phyloP scores from a whole-genome alignment of 2,888 invertebrate species.

The Urechis unicinctus region DNA sequence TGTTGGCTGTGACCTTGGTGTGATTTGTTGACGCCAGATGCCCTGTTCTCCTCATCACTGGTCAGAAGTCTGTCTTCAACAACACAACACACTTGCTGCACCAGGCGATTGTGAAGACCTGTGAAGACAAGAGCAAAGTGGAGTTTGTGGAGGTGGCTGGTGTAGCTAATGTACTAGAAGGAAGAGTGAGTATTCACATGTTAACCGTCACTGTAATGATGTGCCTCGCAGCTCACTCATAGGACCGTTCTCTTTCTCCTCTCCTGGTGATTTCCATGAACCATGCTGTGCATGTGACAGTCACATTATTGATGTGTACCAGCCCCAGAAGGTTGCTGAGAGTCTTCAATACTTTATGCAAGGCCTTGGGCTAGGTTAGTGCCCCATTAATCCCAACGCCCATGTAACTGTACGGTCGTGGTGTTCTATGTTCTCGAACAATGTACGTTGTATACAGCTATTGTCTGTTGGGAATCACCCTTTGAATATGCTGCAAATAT shows the following conservation, averaged over 20 bases:
- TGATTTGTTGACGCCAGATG: conserved; percentile 34
- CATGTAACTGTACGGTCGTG: too few relatives aligned
- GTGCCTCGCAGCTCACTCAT: too few relatives aligned
- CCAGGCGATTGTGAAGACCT: conserved; percentile 31
- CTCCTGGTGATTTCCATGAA: too few relatives aligned
- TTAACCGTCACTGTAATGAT: background rate
- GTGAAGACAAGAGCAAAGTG: conserved; percentile 68
- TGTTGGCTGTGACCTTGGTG: too few relatives aligned
- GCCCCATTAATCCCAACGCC: too few relatives aligned
- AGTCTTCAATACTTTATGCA: conserved; percentile 82
- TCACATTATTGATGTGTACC: conserved; percentile 21
- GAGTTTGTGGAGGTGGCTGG: conserved; percentile 78
- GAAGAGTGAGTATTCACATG: conserved; percentile 56
- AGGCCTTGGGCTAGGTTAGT: conserved; percentile 67
- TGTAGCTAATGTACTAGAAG: conserved; percentile 79
- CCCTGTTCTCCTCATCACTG: conserved; percentile 66
- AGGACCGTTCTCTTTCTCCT: too few relatives aligned
- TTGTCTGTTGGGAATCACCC: too few relatives aligned
- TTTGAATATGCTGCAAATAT: too few relatives aligned
- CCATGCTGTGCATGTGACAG: too few relatives aligned
- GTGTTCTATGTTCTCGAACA: too few relatives aligned
- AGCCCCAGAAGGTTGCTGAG: conserved; percentile 83
- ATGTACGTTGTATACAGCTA: too few relatives aligned
- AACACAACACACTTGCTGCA: conserved; percentile 62
- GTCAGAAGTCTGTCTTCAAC: conserved; percentile 57